Percentiles rank a stretch among this genome's conserved stretches.
These are phyloP conservation scores for Crotalus horridus DNA, from an alignment of 2,113 vertebrate genomes.

Conservation along the genomic window DNA sequence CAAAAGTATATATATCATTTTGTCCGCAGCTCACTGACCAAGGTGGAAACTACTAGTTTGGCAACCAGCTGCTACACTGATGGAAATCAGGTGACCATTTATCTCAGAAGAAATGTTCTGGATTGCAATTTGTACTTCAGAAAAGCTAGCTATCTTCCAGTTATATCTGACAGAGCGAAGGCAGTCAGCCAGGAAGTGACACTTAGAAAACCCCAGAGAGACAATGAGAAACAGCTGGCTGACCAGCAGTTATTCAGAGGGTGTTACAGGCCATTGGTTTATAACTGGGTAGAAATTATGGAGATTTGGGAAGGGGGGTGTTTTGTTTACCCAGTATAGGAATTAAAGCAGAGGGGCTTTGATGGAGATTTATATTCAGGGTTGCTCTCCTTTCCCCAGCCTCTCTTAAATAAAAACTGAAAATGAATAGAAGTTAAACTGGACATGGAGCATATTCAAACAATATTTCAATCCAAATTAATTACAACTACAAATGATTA, in stretches of 20 bases:
- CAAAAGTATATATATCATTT: neutral
- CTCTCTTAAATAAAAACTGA: neutral
- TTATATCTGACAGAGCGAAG: neutral
- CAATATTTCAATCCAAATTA: neutral
- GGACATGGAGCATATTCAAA: neutral
- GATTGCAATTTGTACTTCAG: neutral
- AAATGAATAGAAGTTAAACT: neutral
- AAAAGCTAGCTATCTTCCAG: neutral
- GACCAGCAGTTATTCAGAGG: slow-evolving; percentile 16
- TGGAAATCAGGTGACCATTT: neutral
- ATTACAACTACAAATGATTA: neutral
- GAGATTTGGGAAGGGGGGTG: neutral
- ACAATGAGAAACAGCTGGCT: slow-evolving; percentile 24
- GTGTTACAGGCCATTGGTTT: slow-evolving; percentile 12
- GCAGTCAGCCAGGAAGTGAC: slow-evolving; percentile 26
- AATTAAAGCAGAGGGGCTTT: rapidly evolving
- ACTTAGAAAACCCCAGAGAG: slow-evolving; percentile 24
- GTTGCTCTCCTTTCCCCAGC: neutral
- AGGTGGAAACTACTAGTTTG: rapidly evolving
- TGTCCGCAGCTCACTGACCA: neutral
- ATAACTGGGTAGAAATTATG: neutral
- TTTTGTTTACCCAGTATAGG: neutral
- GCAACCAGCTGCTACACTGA: neutral
- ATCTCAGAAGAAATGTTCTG: neutral
- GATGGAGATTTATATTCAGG: neutral